A percentile compares a stretch with the other conserved stretches of the same genome.
Evolutionary conservation across 2,888 invertebrate species (phyloP).

Genomic region (Drosophila formosana): DNA sequence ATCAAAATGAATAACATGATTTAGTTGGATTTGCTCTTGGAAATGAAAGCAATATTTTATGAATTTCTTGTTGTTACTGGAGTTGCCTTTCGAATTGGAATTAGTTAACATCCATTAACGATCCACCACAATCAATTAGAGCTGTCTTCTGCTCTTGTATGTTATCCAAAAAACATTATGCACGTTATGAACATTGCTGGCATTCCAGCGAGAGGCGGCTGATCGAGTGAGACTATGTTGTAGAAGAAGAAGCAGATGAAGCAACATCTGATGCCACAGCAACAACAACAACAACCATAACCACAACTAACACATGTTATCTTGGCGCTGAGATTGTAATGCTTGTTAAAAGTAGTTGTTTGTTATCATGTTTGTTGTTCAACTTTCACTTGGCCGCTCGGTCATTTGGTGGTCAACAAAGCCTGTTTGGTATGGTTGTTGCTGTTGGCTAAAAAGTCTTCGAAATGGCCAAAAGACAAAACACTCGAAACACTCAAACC

Average conservation of each 20-base stretch:
- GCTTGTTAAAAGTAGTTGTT: slow-evolving; percentile 59
- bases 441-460: slow-evolving; percentile 32
- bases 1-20: slow-evolving; percentile 7
- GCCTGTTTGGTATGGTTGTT: slow-evolving; percentile 35
- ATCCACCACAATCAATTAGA: slow-evolving; percentile 51
- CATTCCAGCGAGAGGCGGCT: slow-evolving; percentile 33
- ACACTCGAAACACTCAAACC: slow-evolving; percentile 8
- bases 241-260: slow-evolving; percentile 8
- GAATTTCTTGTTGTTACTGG: slow-evolving; percentile 19
- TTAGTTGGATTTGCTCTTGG: slow-evolving; percentile 22
- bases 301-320: slow-evolving; percentile 57
- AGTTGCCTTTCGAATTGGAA: slow-evolving; percentile 41
- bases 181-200: slow-evolving; percentile 54
- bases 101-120: slow-evolving; percentile 58
- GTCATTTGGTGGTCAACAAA: slow-evolving; percentile 66
- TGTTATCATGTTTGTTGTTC: slow-evolving; percentile 53
- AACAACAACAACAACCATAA: slow-evolving; percentile 13
- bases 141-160: slow-evolving; percentile 39
- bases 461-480: slow-evolving; percentile 15
- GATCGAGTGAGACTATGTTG: slow-evolving; percentile 13
- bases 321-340: slow-evolving; percentile 53
- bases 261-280: slow-evolving; percentile 10
- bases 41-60: slow-evolving; percentile 25
- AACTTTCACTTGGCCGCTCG: slow-evolving; percentile 69
- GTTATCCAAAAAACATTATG: slow-evolving; percentile 25